These are phyloP conservation scores for Odontomachus brunneus DNA, from an alignment of 1,140 invertebrate species.

Conservation along the genomic window DNA sequence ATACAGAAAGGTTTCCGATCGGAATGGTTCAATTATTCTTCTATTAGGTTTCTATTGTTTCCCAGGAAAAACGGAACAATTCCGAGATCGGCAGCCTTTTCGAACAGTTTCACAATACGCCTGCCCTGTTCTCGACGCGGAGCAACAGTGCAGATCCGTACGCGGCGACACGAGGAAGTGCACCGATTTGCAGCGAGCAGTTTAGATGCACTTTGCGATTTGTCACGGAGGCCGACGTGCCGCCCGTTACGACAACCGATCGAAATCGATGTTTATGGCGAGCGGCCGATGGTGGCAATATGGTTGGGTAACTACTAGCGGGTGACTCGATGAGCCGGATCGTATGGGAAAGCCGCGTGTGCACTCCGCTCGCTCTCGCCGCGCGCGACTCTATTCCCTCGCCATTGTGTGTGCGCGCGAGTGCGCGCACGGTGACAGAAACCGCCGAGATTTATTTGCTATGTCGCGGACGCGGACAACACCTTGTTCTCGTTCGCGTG, in stretches of 20 bases:
- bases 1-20: too few relatives aligned
- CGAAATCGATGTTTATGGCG: constrained; percentile 50
- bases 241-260: constrained; percentile 52
- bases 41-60: too few relatives aligned
- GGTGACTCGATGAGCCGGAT: constrained; percentile 58
- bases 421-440: constrained; percentile 52
- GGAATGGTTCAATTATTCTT: too few relatives aligned
- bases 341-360: constrained; percentile 58
- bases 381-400: constrained; percentile 50
- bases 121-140: not conserved
- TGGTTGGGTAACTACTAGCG: constrained; percentile 57
- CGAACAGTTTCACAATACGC: too few relatives aligned
- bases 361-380: constrained; percentile 1
- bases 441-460: constrained; percentile 65
- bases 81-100: too few relatives aligned
- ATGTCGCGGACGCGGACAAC: constrained; percentile 59
- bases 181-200: constrained; percentile 48
- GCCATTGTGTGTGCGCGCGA: constrained; percentile 59
- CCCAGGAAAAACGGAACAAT: too few relatives aligned
- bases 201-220: constrained; percentile 56
- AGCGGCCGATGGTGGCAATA: constrained; percentile 33
- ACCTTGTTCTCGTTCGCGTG: constrained; percentile 51
- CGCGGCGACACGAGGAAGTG: constrained; percentile 29
- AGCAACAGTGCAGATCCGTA: not conserved
- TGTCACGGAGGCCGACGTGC: constrained; percentile 18